Evolutionary conservation across 2,888 invertebrate genomes (phyloP).

Genomic region (Leptothorax acervorum): DNA sequence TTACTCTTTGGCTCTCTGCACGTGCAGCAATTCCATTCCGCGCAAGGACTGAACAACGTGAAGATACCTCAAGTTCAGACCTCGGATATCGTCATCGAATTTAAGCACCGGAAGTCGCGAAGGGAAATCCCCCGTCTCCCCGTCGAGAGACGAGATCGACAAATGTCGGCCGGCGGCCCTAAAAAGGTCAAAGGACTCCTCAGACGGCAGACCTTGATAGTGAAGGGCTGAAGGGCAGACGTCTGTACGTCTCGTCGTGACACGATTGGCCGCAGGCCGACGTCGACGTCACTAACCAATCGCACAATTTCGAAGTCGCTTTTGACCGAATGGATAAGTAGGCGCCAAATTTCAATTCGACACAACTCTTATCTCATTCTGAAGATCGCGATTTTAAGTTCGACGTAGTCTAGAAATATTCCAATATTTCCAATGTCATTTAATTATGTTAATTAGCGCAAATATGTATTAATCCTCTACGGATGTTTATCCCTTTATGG

Average conservation of each 20-base stretch:
- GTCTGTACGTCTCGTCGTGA: no score
- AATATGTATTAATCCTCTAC: background rate
- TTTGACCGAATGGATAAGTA: background rate
- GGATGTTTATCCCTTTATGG: background rate
- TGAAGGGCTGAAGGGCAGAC: no score
- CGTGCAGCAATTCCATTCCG: background rate
- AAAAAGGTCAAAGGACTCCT: background rate
- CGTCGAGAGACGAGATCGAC: background rate
- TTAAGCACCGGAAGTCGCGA: background rate
- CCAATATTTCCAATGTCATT: background rate
- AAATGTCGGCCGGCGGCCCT: no score
- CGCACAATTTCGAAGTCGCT: background rate
- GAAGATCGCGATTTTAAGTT: background rate
- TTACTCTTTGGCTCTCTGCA: background rate
- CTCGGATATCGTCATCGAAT: background rate
- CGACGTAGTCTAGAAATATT: background rate
- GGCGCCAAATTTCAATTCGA: conserved; percentile 5
- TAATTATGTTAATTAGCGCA: conserved; percentile 1
- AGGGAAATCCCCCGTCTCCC: background rate
- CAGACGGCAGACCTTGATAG: no score
- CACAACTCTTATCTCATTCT: background rate
- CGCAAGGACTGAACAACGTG: background rate
- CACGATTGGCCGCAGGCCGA: no score
- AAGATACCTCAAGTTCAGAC: no score
- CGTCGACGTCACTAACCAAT: background rate